These are phyloP conservation scores for Trematomus bernacchii DNA, from an alignment of 2,797 vertebrate genomes.

Conservation along the genomic window DNA sequence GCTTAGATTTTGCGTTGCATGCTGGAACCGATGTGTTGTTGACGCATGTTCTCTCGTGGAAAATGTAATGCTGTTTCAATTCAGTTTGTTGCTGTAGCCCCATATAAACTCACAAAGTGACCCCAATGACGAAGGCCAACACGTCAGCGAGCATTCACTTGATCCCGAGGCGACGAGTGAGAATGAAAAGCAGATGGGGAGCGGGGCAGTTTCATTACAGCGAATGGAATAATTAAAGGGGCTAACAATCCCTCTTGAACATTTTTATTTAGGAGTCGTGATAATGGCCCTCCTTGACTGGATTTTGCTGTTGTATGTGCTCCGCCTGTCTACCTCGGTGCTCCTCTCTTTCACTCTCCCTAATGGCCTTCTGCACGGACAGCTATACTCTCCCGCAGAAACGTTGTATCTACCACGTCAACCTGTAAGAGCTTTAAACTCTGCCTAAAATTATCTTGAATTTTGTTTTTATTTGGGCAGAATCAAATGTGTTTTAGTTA, in stretches of 20 bases:
- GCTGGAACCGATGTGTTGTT: background rate
- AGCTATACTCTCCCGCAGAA: conserved; percentile 20
- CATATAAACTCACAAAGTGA: conserved; percentile 9
- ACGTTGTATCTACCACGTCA: conserved; percentile 5
- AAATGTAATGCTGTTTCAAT: background rate
- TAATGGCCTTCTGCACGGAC: conserved; percentile 22
- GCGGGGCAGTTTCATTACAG: conserved; percentile 15
- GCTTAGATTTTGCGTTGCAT: background rate
- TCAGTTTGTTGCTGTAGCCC: conserved; percentile 8
- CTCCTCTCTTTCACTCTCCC: conserved; percentile 27
- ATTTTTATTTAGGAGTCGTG: conserved; percentile 14
- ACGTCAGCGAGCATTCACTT: conserved; percentile 15
- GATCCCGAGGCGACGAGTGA: conserved; percentile 11
- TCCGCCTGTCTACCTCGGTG: conserved; percentile 22
- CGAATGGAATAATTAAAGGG: conserved; percentile 7
- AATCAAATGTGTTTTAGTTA: conserved; percentile 12
- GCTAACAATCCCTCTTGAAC: conserved; percentile 22
- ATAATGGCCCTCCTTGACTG: conserved; percentile 21
- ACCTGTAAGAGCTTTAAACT: conserved; percentile 35
- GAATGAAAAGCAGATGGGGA: conserved; percentile 29
- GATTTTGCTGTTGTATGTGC: conserved; percentile 19
- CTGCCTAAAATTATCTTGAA: background rate
- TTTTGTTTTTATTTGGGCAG: background rate
- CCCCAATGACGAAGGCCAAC: conserved; percentile 3
- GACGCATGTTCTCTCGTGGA: background rate